Conservation (phyloP, 92 coral and sea anemone species). For the Phymanthus crucifer region DNA sequence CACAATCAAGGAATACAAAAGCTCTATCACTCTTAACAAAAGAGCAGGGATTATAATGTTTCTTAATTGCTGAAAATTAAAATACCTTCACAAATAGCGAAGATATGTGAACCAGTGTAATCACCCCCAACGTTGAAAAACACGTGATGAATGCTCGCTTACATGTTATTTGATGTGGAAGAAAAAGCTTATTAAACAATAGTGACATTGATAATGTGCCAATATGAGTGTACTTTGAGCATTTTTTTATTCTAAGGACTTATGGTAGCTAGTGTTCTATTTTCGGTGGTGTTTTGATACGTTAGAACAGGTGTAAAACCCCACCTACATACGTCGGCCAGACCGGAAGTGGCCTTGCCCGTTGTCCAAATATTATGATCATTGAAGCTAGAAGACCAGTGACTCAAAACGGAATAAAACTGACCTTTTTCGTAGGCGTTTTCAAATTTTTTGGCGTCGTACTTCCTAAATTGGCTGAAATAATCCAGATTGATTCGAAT, state of each 20-base stretch:
- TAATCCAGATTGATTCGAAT: not conserved
- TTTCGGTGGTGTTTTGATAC: conserved; percentile 20
- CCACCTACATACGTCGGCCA: conserved; percentile 26
- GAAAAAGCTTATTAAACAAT: no score
- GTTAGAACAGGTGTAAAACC: conserved; percentile 20
- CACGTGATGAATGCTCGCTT: no score
- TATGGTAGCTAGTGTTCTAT: conserved; percentile 24
- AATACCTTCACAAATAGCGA: not conserved
- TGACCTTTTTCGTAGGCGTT: not conserved
- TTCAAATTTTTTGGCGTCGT: not conserved
- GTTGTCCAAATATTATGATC: not conserved
- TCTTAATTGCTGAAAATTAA: not conserved
- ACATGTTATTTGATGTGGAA: no score
- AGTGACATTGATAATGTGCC: not conserved
- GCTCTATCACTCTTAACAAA: not conserved
- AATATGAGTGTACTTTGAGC: conserved; percentile 2
- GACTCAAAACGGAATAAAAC: conserved; percentile 18
- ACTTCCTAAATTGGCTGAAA: not conserved
- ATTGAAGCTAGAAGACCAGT: not conserved
- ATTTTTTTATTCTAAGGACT: not conserved
- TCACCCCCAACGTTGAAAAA: not conserved
- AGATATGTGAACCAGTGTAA: no score
- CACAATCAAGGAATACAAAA: not conserved
- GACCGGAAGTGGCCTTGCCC: conserved; percentile 7
- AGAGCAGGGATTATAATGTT: not conserved